These are phyloP conservation scores for Pyrrhosoma nymphula DNA, from an alignment of 2,888 invertebrate species.

Conservation along the genomic window DNA sequence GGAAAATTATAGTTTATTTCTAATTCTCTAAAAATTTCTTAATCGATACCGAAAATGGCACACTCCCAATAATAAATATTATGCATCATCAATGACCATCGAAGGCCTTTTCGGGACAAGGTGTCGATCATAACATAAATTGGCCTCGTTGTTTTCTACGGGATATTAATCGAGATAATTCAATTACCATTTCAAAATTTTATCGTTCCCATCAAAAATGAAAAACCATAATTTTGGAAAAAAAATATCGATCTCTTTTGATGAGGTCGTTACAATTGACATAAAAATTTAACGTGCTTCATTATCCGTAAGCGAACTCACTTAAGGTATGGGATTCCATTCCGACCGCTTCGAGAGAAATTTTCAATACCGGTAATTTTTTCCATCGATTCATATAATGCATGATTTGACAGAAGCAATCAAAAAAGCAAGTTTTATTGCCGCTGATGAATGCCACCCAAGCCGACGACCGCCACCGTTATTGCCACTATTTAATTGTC, in stretches of 20 bases:
- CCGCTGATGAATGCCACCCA: conserved; percentile 23
- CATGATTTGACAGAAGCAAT: conserved; percentile 36
- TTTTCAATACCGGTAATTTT: conserved; percentile 21
- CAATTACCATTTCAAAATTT: conserved; percentile 2
- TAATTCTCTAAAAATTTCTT: too few relatives aligned
- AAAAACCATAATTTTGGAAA: background rate
- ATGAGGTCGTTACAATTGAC: conserved; percentile 33
- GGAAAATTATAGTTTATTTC: too few relatives aligned
- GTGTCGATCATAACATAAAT: background rate
- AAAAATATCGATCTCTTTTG: background rate
- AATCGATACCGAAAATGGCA: background rate
- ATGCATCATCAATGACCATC: background rate
- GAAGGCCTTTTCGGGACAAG: background rate
- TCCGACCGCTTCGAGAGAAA: background rate
- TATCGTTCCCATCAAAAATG: conserved; percentile 1
- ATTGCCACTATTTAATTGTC: conserved; percentile 32
- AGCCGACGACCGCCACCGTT: background rate
- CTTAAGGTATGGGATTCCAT: conserved; percentile 30
- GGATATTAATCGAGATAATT: conserved; percentile 16
- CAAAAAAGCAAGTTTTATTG: conserved; percentile 17
- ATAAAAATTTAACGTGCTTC: conserved; percentile 27
- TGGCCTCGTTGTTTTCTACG: background rate
- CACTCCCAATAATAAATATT: background rate
- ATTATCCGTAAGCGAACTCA: background rate
- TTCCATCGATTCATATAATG: conserved; percentile 26